A percentile compares a stretch with the other conserved stretches of the same genome.
Conservation (phyloP, 2,888 invertebrate species). For the Boloria euphrosyne region DNA sequence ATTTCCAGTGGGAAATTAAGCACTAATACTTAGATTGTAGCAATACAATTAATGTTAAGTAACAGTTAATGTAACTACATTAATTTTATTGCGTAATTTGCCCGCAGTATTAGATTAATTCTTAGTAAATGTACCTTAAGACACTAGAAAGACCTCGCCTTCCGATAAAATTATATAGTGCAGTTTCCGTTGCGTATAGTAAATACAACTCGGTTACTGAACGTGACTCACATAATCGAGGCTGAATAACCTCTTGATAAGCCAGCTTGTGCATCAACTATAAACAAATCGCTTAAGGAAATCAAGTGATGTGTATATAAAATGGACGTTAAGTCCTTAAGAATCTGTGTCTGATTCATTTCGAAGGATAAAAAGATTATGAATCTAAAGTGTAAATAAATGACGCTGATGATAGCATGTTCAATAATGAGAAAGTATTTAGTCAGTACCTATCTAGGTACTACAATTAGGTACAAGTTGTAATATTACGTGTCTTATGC, state of each 20-base stretch:
- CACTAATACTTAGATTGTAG: slow-evolving; percentile 7
- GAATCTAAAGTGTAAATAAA: too few relatives aligned
- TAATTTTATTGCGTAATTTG: background rate
- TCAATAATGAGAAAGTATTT: too few relatives aligned
- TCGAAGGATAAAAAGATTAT: too few relatives aligned
- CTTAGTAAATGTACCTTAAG: slow-evolving; percentile 28
- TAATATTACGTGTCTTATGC: too few relatives aligned
- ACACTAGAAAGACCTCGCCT: slow-evolving; percentile 38
- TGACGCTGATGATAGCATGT: too few relatives aligned
- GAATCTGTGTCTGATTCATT: too few relatives aligned
- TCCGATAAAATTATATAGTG: slow-evolving; percentile 46
- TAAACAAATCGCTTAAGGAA: slow-evolving; percentile 30
- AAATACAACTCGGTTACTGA: slow-evolving; percentile 55
- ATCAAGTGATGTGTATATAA: slow-evolving; percentile 13
- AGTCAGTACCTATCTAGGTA: too few relatives aligned
- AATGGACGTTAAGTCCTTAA: background rate
- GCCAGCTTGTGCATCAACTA: slow-evolving; percentile 35
- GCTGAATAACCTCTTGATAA: slow-evolving; percentile 56
- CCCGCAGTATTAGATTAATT: slow-evolving; percentile 18
- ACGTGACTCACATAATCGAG: slow-evolving; percentile 59
- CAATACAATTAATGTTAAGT: slow-evolving; percentile 11
- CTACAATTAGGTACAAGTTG: too few relatives aligned
- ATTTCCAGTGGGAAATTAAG: slow-evolving; percentile 24
- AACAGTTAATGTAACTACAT: slow-evolving; percentile 5
- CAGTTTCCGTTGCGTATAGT: slow-evolving; percentile 62